Conservation (phyloP, 2,888 invertebrate genomes). For the Drosophila maculinotata region DNA sequence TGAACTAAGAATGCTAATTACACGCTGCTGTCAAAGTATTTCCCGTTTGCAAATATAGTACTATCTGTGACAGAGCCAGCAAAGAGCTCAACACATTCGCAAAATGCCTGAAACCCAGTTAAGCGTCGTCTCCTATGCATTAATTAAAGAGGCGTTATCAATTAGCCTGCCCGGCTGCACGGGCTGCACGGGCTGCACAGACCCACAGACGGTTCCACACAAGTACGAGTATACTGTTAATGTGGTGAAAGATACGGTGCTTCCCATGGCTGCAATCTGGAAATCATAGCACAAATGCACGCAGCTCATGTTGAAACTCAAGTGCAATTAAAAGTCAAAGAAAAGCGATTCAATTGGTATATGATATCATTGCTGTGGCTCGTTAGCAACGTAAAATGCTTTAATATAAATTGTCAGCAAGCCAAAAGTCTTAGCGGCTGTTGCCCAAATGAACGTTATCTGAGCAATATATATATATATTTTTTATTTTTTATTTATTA, state of each 20-base stretch:
- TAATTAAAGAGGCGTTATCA: conserved; percentile 72
- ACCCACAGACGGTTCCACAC: background rate
- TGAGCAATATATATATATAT: conserved; percentile 16
- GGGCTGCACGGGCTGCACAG: too few relatives aligned
- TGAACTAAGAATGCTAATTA: conserved; percentile 54
- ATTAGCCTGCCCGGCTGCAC: conserved; percentile 45
- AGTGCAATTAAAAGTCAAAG: conserved; percentile 72
- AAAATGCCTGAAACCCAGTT: conserved; percentile 24
- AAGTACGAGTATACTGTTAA: background rate
- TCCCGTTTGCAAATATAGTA: conserved; percentile 62
- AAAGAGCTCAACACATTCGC: conserved; percentile 29
- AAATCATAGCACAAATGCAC: conserved; percentile 77
- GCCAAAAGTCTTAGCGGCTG: conserved; percentile 24
- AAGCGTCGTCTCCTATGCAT: conserved; percentile 47
- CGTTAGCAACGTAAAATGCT: conserved; percentile 60
- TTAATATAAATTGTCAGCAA: conserved; percentile 61
- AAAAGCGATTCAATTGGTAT: conserved; percentile 39
- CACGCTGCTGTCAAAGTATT: conserved; percentile 46
- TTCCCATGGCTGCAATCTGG: conserved; percentile 62
- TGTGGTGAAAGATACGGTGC: background rate
- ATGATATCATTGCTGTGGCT: conserved; percentile 28
- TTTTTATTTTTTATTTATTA: too few relatives aligned
- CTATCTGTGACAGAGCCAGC: conserved; percentile 20
- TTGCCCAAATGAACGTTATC: conserved; percentile 58
- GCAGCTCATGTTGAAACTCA: conserved; percentile 71